These are phyloP conservation scores for Manacus vitellinus DNA, from an alignment of 2,113 vertebrate genomes.

Conservation along the genomic window DNA sequence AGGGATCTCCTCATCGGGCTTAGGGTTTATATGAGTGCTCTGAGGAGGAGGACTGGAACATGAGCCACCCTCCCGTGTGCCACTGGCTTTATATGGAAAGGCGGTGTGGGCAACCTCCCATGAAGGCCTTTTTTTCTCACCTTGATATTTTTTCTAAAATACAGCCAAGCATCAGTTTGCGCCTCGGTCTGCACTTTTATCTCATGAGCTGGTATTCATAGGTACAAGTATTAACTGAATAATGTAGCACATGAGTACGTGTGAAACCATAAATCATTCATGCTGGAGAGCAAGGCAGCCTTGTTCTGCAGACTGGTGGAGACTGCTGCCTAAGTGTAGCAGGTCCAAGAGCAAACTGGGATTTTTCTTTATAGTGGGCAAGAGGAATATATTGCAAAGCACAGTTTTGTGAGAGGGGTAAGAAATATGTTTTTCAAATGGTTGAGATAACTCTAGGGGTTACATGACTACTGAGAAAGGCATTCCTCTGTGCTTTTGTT, in stretches of 20 bases:
- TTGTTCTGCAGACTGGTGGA: slow-evolving; percentile 58
- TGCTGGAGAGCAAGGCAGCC: slow-evolving; percentile 35
- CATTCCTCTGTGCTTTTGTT: neutral
- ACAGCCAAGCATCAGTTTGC: neutral
- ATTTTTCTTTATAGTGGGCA: neutral
- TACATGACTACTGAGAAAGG: neutral
- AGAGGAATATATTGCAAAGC: slow-evolving; percentile 17
- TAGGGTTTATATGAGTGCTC: neutral
- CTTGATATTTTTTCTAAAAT: neutral
- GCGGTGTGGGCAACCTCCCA: neutral
- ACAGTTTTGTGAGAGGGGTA: neutral
- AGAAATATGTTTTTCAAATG: neutral
- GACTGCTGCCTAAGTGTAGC: slow-evolving; percentile 33
- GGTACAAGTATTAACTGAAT: slow-evolving; percentile 37
- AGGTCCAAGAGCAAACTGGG: neutral
- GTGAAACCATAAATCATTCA: slow-evolving; percentile 59
- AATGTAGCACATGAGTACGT: slow-evolving; percentile 29
- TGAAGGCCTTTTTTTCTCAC: neutral
- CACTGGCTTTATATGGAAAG: neutral
- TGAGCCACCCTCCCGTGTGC: fast-evolving
- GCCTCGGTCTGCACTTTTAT: neutral
- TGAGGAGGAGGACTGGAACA: neutral
- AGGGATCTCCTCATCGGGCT: neutral
- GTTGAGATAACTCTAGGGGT: neutral
- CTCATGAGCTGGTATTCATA: slow-evolving; percentile 39